These are phyloP conservation scores for Actenoides hombroni DNA, from an alignment of 2,113 vertebrate genomes.

Conservation along the genomic window DNA sequence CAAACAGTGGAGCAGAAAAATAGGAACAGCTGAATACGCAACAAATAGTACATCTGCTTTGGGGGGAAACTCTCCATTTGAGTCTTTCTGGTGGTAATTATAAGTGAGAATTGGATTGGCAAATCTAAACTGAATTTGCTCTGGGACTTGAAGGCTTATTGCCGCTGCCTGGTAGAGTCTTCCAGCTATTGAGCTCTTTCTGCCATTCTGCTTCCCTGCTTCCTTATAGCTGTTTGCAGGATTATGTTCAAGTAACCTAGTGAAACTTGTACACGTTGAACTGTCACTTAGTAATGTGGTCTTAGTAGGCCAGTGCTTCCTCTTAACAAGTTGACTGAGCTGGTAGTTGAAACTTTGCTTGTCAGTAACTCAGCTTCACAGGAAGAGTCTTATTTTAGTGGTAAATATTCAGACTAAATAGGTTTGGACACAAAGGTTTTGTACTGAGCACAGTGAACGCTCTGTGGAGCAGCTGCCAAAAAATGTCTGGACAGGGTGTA, in stretches of 20 bases:
- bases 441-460: background rate
- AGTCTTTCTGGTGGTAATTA: background rate
- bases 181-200: background rate
- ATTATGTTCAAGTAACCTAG: background rate
- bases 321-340: background rate
- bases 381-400: background rate
- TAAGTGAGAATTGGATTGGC: background rate
- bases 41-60: background rate
- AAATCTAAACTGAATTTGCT: background rate
- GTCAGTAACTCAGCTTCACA: background rate
- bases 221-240: background rate
- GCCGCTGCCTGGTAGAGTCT: background rate
- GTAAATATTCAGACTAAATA: background rate
- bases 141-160: background rate
- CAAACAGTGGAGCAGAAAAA: slow-evolving; percentile 24
- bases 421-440: background rate
- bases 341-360: background rate
- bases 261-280: background rate
- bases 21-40: slow-evolving; percentile 44
- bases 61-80: background rate
- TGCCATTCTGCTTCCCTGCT: slow-evolving; percentile 57
- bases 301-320: background rate
- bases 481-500: background rate
- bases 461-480: background rate
- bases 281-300: background rate